Evolutionary conservation across 2,797 vertebrate genomes (phyloP), one percentile per base, ranked within the genome.

Genomic region (Pempheris klunzingeri): DNA sequence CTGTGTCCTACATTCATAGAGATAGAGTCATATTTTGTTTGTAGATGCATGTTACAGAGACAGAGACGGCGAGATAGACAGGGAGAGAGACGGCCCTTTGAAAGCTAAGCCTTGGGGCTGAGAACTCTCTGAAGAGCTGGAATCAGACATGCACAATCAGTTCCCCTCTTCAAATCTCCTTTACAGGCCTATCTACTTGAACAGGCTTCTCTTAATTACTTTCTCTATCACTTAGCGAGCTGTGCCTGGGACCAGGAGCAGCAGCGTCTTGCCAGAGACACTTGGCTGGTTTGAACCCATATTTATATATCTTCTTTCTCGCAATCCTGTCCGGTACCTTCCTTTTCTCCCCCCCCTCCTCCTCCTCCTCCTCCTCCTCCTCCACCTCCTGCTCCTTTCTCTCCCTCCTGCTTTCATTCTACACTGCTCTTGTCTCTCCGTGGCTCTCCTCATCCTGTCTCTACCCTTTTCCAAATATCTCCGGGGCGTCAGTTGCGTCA

Each of bases 131-230:
- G 92, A 93, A 94, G 92, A 93, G 85, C 91, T 92, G 90, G 91
- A 95, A 94, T 94, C 93, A 95, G 92, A 94, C 93, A 93, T 93
- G 92, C 93, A 94, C 93, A 94, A 95, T 95, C 94, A 95, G 93
- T 93, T 93, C 91, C 92, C 91, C 93, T 93, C 90, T 94, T 94
- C 93, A 94, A 93, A 94, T 95, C 93, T 95, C 90, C 90, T 93
- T 94, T 91, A 74, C 91, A 89, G 92, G 93, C 93, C 93, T 94
- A 95, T 95, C 93, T 94, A 90, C 93, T 94, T 92, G 91, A 94
- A 91, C 94, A 95, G 93, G 87, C 92, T 91, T 88, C 91, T 93
- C 92, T 94, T 95, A 95, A 95, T 95, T 94, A 94, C 93, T 94
- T 94, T 95, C 92, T 92, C 91, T 87, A 91, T 93, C 93, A 94